Base-by-base conservation (phyloP, 2,113 vertebrate species). In the Talpa occidentalis region DNA sequence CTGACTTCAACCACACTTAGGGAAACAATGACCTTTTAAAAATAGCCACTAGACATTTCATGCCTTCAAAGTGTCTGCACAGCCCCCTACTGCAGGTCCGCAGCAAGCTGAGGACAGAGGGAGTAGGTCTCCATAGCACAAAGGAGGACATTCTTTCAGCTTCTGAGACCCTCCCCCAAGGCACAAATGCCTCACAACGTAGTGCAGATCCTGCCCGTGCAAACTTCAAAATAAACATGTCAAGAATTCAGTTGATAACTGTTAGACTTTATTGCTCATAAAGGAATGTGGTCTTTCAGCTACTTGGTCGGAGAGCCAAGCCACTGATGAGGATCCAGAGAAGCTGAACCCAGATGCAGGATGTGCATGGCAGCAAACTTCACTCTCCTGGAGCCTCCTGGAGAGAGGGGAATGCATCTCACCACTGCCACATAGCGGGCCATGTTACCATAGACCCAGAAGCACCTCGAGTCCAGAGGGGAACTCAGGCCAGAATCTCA, bases 31-130 rank as follows among this genome's bases (percentile, higher is more conserved):
- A 7, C 59, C n/a, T 56, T 42, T 66, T 16, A 26, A 42, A 82
- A 49, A 6, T 5, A 10, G 30, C 5, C 0, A 2, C 3, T 30
- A 5, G 37, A 3, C 42, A 56, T 11, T 10, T 14, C 37, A 28
- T 1, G 22, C 16, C 32, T 84, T 32, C 62, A 3, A 22, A 37
- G 15, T 69, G 89, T 42, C 8, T 0, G 1, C 0, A 2, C 72
- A 32, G 14, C 1, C 9, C 26, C 2, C 52, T 28, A 28, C 73
- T 56, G 24, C 5, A 15, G 49, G 64, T 1, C 54, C 59, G 15
- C 11, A 37, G 10, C 0, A 28, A 47, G 24, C 60, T 17, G 16
- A 59, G 42, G 26, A 8, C 49, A 19, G 6, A 49, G 42, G 60
- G 28, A 24, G 19, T 8, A n/a, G 12, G 54, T 15, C 69, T 74